Evolutionary conservation across 2,797 vertebrate genomes (phyloP), one percentile per base, ranked within the genome.

Genomic region (Paguma larvata): DNA sequence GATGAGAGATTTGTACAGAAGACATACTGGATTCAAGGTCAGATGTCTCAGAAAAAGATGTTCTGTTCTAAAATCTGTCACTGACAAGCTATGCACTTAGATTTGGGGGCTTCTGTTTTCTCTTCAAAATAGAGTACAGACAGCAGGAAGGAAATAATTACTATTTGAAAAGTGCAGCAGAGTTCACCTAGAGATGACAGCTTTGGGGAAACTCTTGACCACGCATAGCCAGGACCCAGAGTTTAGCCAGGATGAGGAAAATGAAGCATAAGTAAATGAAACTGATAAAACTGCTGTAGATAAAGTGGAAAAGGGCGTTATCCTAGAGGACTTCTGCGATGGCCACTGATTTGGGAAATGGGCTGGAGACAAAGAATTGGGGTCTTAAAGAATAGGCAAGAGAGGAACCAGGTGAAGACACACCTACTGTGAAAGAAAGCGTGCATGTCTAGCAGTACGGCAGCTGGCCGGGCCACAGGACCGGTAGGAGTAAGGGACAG

Each of bases 1-100:
- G 21, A 59, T 59, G 23, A 63, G 23, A 77, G 6, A 72, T n/a
- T 63, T 32, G 4, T 38, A 70, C 11, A 21, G 62, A 92, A 80
- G 34, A 1, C 7, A 44, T 15, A 16, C 41, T 62, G 46, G 44
- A 59, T 21, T 67, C 6, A 8, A 83, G 32, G 34, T 80, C 46
- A 73, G 70, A 90, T 56, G 6, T 92, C 77, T 87, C 46, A 51
- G 68, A 27, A 53, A 85, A 53, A 32, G 63, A 48, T 30, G 5
- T 72, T 85, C 44, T 73, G 44, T 27, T 73, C 65, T 68, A 86
- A 94, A 72, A 82, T 82, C n/a, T 67, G 14, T 94, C 44, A 86
- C 77, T 77, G 79, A 72, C 7, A 85, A 90, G 27, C 72, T 63
- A 6, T n/a, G 11, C 34, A 56, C 12, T 56, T 88, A 18, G 38